Base-by-base conservation (phyloP, 1,140 invertebrate genomes). In the Lamellibrachia luymesi region DNA sequence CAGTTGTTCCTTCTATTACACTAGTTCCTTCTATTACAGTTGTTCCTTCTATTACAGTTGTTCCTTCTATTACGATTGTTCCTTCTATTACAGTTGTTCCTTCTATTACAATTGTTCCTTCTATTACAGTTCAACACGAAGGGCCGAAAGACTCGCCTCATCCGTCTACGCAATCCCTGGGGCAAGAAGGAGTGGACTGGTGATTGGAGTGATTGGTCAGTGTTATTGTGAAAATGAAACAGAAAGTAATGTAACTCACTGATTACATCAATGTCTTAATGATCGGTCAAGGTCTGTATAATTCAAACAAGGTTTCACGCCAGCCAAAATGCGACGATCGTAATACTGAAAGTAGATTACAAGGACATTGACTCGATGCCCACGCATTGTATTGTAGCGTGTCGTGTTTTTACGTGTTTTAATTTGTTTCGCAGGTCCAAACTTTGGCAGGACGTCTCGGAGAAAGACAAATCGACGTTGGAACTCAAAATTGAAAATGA, bases 391-490 rank as follows among this genome's bases (percentile, higher is more conserved):
- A 38, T 38, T 38, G 38, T 38, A 38, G 38, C 38, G 38, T 38
- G 38, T 38, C 38, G 38, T 38, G 38, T 38, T 38, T 38, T 38
- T 38, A 38, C 38, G 38, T 38, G 38, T 38, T 38, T 38, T 22
- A 80, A 17, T 80, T 8, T 80, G 91, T 91, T 25, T 38, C 50
- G 17, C 91, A 94, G 93, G n/a, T 94, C 92, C 25, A 89, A 93
- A 80, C 99, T 99, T 96, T 99, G 99, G 99, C 97, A 98, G 91
- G 98, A 98, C 94, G 99, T 99, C 94, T 97, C 98, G 0, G 97
- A 98, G n/a, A 97, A 98, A 0, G 98, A 99, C 94, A 99, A 98
- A 95, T 97, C 98, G 95, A 97, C 98, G 94, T 96, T 99, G 49
- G 98, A 98, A 1, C 96, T 99, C 1, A 98, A 97, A 0, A 99